These are phyloP conservation scores for Ips typographus DNA, from an alignment of 1,140 invertebrate species.

Conservation along the genomic window DNA sequence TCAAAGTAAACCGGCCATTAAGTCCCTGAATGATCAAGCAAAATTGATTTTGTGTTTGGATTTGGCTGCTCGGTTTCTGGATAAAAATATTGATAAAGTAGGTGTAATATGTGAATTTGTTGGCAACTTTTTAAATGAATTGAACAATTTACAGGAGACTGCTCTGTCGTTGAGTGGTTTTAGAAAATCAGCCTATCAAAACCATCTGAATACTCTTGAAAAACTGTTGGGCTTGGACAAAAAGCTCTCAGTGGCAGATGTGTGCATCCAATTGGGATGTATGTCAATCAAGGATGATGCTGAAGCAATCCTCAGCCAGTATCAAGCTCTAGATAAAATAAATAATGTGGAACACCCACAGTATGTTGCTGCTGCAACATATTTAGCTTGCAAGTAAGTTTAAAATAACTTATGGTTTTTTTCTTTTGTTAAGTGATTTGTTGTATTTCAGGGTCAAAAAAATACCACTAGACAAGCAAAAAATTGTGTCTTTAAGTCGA, in stretches of 20 bases:
- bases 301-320: constrained; percentile 48
- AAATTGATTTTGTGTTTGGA: constrained; percentile 47
- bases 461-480: constrained; percentile 49
- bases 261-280: constrained; percentile 52
- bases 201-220: constrained; percentile 52
- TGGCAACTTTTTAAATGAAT: not conserved
- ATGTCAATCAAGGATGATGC: constrained; percentile 50
- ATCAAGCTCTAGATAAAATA: constrained; percentile 42
- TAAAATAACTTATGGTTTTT: not conserved
- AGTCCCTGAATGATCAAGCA: constrained; percentile 43
- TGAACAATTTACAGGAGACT: constrained; percentile 41
- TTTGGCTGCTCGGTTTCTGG: constrained; percentile 40
- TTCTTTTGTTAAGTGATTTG: not conserved
- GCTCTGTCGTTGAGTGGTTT: constrained; percentile 51
- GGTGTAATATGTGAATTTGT: not conserved
- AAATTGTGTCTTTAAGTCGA: constrained; percentile 51
- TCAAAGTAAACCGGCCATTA: constrained; percentile 40
- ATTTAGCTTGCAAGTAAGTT: constrained; percentile 50
- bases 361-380: constrained; percentile 53
- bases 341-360: constrained; percentile 52
- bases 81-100: constrained; percentile 46
- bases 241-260: constrained; percentile 49
- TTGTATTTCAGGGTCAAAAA: constrained; percentile 43
- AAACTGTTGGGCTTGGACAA: constrained; percentile 52
- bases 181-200: constrained; percentile 50